These are phyloP conservation scores for Chelon auratus DNA, from an alignment of 2,797 vertebrate species.

Conservation along the genomic window DNA sequence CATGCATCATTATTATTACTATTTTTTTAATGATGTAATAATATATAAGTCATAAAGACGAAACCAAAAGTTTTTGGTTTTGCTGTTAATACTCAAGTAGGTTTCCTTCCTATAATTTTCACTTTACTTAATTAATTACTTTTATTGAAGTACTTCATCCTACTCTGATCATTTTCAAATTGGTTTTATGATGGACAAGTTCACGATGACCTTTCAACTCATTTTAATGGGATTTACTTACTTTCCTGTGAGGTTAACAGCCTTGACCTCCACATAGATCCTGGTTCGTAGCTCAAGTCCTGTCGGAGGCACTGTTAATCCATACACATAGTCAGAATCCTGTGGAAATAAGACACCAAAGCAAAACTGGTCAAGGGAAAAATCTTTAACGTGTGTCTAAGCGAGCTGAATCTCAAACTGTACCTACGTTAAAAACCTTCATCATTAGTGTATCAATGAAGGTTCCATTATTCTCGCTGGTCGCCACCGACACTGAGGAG, in stretches of 20 bases:
- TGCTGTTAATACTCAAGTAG: too few species aligned
- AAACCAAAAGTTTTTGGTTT: too few species aligned
- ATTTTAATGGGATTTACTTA: constrained; percentile 62
- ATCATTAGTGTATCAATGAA: constrained; percentile 85
- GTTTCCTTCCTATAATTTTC: too few species aligned
- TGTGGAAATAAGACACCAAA: constrained; percentile 37
- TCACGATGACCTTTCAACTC: background rate
- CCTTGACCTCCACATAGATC: constrained; percentile 83
- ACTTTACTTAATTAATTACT: too few species aligned
- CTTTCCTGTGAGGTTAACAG: constrained; percentile 85
- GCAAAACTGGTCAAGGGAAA: background rate
- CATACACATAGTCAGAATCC: constrained; percentile 70
- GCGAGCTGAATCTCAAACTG: background rate
- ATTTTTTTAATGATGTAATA: too few species aligned
- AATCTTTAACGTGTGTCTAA: background rate
- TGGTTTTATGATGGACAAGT: too few species aligned
- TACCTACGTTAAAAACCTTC: constrained; percentile 82
- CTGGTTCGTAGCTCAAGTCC: constrained; percentile 77
- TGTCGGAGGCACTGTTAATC: constrained; percentile 67
- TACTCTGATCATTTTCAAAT: too few species aligned
- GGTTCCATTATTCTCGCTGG: constrained; percentile 83
- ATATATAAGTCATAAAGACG: too few species aligned
- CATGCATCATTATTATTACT: too few species aligned
- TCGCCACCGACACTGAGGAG: constrained; percentile 85
- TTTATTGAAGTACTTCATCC: too few species aligned